Conservation (phyloP, 2,797 vertebrate genomes). For the Pseudochirops corinnae region DNA sequence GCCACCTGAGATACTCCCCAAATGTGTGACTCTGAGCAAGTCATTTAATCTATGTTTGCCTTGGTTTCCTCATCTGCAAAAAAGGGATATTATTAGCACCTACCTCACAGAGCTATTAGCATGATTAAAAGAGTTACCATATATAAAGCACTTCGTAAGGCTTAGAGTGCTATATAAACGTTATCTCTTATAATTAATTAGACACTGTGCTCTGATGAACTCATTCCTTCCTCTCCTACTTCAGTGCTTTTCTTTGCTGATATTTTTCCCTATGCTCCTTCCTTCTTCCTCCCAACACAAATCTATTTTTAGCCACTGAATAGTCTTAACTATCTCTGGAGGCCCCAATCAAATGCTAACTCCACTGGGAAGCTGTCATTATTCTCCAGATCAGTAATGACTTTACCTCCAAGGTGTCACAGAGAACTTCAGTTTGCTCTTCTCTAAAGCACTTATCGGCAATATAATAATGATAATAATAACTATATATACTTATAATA, state of each 20-base stretch:
- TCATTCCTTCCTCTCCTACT: background rate
- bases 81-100: background rate
- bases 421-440: background rate
- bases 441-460: background rate
- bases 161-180: background rate
- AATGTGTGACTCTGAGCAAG: background rate
- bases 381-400: background rate
- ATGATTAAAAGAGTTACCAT: background rate
- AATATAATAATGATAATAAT: background rate
- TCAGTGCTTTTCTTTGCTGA: background rate
- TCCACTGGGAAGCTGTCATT: background rate
- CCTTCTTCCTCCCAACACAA: background rate
- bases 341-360: background rate
- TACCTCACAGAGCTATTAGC: background rate
- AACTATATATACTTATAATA: background rate
- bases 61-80: background rate
- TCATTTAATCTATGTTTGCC: background rate
- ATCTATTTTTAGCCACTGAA: background rate
- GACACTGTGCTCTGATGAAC: background rate
- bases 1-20: background rate
- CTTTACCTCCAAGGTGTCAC: background rate
- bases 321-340: background rate
- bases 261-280: background rate
- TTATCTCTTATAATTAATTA: background rate
- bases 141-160: background rate